Conservation (phyloP, 2,888 invertebrate genomes). For the Deroplatys truncata region DNA sequence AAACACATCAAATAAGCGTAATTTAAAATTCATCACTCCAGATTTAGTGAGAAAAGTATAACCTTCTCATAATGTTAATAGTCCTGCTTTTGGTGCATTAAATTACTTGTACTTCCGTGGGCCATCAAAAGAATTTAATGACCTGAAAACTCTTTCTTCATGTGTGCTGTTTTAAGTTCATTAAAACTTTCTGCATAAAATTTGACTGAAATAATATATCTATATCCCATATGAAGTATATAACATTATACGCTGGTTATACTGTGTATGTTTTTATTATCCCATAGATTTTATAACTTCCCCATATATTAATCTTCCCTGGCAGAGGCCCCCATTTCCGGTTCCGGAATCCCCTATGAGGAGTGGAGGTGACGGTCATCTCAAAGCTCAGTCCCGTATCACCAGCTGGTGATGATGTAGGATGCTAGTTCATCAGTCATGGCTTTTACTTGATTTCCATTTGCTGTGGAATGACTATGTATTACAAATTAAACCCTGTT, state of each 20-base stretch:
- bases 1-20: background rate
- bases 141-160: background rate
- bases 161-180: background rate
- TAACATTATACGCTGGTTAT: conserved; percentile 1
- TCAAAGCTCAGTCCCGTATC: background rate
- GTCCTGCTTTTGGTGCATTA: background rate
- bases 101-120: background rate
- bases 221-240: background rate
- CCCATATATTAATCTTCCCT: background rate
- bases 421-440: conserved; percentile 50
- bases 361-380: background rate
- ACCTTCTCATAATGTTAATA: background rate
- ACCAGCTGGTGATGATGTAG: conserved; percentile 25
- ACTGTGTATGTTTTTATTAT: background rate
- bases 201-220: background rate
- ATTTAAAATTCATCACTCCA: background rate
- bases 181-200: background rate
- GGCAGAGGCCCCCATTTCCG: background rate
- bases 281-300: background rate
- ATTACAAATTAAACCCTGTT: conserved; percentile 73
- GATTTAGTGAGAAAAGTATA: background rate
- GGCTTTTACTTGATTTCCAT: conserved; percentile 72
- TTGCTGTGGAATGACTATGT: conserved; percentile 77
- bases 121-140: background rate
- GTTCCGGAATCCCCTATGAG: background rate